Percentiles rank a stretch among this genome's conserved stretches.
Conservation (phyloP, 2,797 vertebrate species). For the Scleropages formosus region DNA sequence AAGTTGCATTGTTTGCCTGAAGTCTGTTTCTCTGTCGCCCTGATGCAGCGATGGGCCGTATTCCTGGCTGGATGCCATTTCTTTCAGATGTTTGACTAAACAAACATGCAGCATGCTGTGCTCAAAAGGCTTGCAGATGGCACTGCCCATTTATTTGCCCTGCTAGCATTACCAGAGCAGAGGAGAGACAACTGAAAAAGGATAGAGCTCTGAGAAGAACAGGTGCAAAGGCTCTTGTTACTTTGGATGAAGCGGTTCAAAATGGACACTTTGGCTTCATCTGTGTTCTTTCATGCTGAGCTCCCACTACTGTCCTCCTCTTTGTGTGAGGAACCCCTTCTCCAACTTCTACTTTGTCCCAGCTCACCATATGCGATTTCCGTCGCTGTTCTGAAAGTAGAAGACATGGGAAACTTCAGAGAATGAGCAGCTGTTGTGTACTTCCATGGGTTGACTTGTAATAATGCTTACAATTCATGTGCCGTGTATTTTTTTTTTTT, state of each 20-base stretch:
- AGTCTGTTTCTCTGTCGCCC: neutral
- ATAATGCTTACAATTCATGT: neutral
- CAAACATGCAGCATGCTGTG: constrained; percentile 12
- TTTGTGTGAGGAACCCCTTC: neutral
- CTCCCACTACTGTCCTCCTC: neutral
- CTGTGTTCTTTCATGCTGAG: neutral
- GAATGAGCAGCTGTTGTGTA: neutral
- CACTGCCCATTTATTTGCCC: constrained; percentile 4
- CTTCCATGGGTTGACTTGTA: neutral
- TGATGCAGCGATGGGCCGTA: neutral
- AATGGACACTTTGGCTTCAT: neutral
- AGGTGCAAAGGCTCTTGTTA: constrained; percentile 9
- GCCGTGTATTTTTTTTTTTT: no score
- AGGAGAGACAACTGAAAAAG: neutral
- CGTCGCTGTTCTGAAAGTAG: no score
- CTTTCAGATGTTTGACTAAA: constrained; percentile 19
- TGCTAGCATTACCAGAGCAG: neutral
- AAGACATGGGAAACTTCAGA: neutral
- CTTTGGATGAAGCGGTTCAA: constrained; percentile 2
- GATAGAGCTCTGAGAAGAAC: neutral
- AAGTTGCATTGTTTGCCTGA: constrained; percentile 8
- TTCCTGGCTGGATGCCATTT: neutral
- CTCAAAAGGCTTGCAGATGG: neutral
- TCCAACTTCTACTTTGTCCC: neutral
- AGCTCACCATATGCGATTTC: neutral